Evolutionary conservation across 2,113 vertebrate genomes (phyloP), one percentile per base, ranked within the genome.

Genomic region (Empidonax alnorum): DNA sequence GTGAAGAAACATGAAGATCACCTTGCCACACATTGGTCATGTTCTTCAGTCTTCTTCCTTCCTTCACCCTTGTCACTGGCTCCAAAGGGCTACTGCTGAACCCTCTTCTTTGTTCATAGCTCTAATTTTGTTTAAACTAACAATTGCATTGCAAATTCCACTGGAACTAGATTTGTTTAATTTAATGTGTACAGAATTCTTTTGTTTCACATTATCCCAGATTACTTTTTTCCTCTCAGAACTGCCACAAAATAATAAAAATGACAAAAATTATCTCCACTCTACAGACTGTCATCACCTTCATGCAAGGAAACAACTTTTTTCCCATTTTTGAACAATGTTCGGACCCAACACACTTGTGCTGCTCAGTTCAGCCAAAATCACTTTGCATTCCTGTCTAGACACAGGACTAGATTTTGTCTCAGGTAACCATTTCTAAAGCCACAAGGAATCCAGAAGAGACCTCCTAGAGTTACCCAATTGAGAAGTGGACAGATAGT

Each of bases 361-460:
- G 47, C 22, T 91, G 30, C 63, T 90, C 46, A 22, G 55, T 47
- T 96, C 59, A 83, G 75, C 67, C 85, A 96, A 96, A 96, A 95
- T 85, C 33, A 22, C 11, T 94, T 69, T 80, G 42, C 50, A 73
- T 63, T 85, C 37, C 49, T 33, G 62, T 92, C 87, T 91, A 93
- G 94, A 90, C 87, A 69, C 5, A 62, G 27, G 71, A 87, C 89
- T 89, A 85, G 67, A 50, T 79, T 84, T 44, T 68, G 74, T 81
- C 77, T 93, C 50, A 86, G 42, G 35, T 33, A 89, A 74, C 39
- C 44, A 71, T 67, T 90, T 55, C 24, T 65, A 68, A 44, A 67
- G 39, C 30, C 77, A 69, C 1, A 1, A 63, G 35, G 39, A 76
- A 77, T 55, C 46, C 69, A 80, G 52, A 78, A 19, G 39, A 89